Base-by-base conservation (phyloP, 2,888 invertebrate genomes). In the Eupithecia subumbrata region DNA sequence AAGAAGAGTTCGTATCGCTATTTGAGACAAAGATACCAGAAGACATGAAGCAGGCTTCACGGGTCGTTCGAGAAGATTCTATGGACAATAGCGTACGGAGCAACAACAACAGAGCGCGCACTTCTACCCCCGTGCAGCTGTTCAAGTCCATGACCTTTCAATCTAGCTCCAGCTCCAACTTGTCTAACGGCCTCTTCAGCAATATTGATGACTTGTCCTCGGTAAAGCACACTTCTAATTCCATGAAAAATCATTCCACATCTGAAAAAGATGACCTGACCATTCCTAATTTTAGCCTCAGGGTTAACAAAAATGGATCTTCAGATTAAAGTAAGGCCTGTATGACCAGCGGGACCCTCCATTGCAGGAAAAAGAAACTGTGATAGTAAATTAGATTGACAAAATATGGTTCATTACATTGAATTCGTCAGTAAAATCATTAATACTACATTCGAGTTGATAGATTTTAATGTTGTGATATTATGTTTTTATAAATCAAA, bases 71-170 rank as follows among this genome's bases (percentile, higher is more conserved):
- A 0, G 88, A 87, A 30, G 89, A 85, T 67, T 90, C 91, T 7
- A 79, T 82, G 3, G 89, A 90, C 22, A 91, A 88, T n/a, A 91
- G 90, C 71, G 80, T 81, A 52, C 85, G 80, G 2, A 90, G 88
- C 76, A 86, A 83, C 71, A 86, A 86, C 60, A 90, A 90, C 75
- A 86, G 94, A 78, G 93, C 94, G n/a, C 90, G 95, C 1, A 96
- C 96, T 5, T 96, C 96, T 0, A 96, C 96, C 5, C 96, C 96
- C 0, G 94, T 96, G 11, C 95, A 94, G 76, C 89, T 92, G 34
- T 94, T 91, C 81, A 95, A 90, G 79, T 93, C 94, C 0, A 87
- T 87, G 81, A 90, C 90, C 0, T 95, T 92, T 81, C 91, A 91
- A 76, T 92, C 95, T 5, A 95, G 92, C 81, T 93, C 95, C 2